Conservation (phyloP, 2,888 invertebrate genomes). For the Glyphotaelius pellucidus region DNA sequence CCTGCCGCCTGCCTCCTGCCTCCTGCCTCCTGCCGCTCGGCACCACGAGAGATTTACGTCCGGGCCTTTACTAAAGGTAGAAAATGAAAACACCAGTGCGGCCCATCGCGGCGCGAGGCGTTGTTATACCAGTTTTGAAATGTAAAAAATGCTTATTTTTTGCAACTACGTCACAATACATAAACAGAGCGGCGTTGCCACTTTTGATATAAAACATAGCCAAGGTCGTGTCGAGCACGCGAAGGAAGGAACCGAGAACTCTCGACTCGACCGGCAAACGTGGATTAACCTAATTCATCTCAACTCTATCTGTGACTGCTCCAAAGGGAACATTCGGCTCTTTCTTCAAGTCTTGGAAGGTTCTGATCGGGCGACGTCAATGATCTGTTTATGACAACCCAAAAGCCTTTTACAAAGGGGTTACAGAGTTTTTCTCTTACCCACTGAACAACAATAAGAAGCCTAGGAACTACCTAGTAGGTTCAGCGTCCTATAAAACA, state of each 20-base stretch:
- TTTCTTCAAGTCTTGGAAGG: background rate
- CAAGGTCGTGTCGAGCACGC: constrained; percentile 55
- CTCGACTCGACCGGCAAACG: background rate
- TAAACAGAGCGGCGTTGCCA: constrained; percentile 54
- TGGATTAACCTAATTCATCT: constrained; percentile 35
- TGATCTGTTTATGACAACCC: background rate
- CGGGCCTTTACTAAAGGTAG: background rate
- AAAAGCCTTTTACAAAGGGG: background rate
- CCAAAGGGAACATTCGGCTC: background rate
- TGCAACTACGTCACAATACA: constrained; percentile 45
- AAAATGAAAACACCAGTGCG: constrained; percentile 10
- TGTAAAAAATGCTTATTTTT: constrained; percentile 37
- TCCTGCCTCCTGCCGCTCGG: background rate
- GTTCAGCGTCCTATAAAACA: background rate
- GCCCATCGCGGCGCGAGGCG: constrained; percentile 4
- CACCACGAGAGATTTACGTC: background rate
- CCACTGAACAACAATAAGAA: background rate
- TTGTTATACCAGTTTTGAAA: constrained; percentile 52
- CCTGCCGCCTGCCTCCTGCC: background rate
- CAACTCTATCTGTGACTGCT: background rate
- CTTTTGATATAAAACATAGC: constrained; percentile 46
- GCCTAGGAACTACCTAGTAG: background rate
- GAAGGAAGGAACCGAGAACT: background rate
- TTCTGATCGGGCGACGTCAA: background rate
- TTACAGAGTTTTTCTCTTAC: background rate